phyloP scores from a whole-genome alignment of 53 echinoderm and acorn worm species.

The Pentamera pediparva region DNA sequence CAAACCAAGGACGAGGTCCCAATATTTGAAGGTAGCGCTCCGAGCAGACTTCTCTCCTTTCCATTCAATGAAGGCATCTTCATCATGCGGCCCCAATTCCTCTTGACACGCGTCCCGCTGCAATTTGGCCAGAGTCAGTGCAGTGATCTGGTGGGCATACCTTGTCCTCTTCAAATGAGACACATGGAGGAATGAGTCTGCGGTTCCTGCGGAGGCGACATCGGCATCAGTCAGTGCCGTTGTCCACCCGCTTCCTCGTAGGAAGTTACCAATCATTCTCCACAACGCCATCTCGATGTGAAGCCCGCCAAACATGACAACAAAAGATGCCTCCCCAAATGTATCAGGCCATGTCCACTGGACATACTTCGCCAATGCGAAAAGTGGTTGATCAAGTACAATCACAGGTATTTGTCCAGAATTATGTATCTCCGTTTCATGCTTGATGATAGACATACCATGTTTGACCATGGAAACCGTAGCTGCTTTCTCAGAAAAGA shows the following conservation, averaged over 20 bases:
- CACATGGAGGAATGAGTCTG: slow-evolving; percentile 29
- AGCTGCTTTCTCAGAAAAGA: background rate
- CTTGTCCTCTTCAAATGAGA: slow-evolving; percentile 34
- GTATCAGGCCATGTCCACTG: slow-evolving; percentile 30
- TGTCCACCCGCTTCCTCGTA: background rate
- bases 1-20: background rate
- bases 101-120: slow-evolving; percentile 20
- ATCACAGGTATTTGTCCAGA: slow-evolving; percentile 32
- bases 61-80: slow-evolving; percentile 7
- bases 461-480: background rate
- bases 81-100: background rate
- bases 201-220: background rate
- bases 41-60: slow-evolving; percentile 9
- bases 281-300: slow-evolving; percentile 30
- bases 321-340: background rate
- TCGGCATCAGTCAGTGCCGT: background rate
- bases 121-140: slow-evolving; percentile 26
- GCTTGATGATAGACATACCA: slow-evolving; percentile 22
- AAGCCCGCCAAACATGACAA: slow-evolving; percentile 11
- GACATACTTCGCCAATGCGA: slow-evolving; percentile 23
- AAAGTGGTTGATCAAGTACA: slow-evolving; percentile 20
- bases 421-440: slow-evolving; percentile 4
- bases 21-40: too few relatives aligned
- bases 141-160: slow-evolving; percentile 30
- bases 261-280: slow-evolving; percentile 13